Percentiles rank a stretch among this genome's conserved stretches.
phyloP scores from a whole-genome alignment of 53 echinoderm and acorn worm genomes.

The Patiria pectinifera region DNA sequence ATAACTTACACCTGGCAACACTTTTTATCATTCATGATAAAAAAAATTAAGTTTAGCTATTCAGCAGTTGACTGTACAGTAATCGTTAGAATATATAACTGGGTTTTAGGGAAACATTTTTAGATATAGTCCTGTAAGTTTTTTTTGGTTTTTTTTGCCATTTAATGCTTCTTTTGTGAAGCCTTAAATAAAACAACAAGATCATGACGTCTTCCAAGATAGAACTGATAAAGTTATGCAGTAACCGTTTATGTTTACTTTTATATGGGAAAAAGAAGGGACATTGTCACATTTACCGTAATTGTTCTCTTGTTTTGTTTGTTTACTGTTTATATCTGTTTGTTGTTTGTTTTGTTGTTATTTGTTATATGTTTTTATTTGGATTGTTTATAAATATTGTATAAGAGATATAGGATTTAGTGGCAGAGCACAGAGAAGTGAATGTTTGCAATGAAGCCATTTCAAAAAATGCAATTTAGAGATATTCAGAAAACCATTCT shows the following conservation, averaged over 20 bases:
- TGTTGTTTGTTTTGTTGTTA: neutral
- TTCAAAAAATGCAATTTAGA: neutral
- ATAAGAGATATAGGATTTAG: neutral
- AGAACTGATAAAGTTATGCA: conserved; percentile 31
- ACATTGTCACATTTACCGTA: too few species aligned
- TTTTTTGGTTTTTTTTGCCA: neutral
- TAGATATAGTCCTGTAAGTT: neutral
- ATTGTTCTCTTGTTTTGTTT: too few species aligned
- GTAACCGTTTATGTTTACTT: neutral
- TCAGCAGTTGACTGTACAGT: too few species aligned
- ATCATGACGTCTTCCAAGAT: conserved; percentile 39
- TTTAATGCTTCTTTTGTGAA: conserved; percentile 43
- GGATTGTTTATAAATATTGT: neutral
- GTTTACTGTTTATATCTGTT: neutral
- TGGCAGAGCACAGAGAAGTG: neutral
- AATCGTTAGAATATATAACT: too few species aligned
- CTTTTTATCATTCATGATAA: too few species aligned
- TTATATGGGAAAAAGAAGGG: too few species aligned
- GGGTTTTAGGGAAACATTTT: neutral
- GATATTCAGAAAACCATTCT: neutral
- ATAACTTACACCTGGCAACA: too few species aligned
- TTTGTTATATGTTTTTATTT: conserved; percentile 19
- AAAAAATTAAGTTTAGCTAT: too few species aligned
- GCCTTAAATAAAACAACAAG: conserved; percentile 56
- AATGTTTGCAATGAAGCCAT: neutral